Percentiles rank a stretch among this genome's conserved stretches.
phyloP scores from a whole-genome alignment of 2,113 vertebrate genomes.

The Channa argus region DNA sequence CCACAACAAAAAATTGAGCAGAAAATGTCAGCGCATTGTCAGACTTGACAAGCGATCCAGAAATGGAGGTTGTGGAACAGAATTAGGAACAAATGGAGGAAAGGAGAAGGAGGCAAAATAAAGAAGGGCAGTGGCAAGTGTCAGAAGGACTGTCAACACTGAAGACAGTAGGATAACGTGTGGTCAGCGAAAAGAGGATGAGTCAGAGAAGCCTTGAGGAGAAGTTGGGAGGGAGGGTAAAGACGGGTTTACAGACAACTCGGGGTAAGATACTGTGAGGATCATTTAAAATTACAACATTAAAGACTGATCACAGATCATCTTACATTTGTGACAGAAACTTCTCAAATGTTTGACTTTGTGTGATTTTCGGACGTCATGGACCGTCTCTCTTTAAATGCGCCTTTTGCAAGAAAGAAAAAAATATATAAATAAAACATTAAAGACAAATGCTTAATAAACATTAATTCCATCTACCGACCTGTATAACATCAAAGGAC shows the following conservation, averaged over 20 bases:
- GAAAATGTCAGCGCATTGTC: not conserved
- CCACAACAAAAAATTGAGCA: not conserved
- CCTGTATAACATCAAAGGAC: not conserved
- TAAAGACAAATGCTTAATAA: not conserved
- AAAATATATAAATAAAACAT: not conserved
- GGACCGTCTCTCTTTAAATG: too few species aligned
- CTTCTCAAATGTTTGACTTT: not conserved
- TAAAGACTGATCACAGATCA: not conserved
- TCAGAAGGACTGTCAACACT: constrained; percentile 28
- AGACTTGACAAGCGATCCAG: constrained; percentile 14
- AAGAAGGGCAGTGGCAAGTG: constrained; percentile 5
- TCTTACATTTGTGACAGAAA: not conserved
- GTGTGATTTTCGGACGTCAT: too few species aligned
- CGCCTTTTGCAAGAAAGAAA: too few species aligned
- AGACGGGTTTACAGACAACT: not conserved
- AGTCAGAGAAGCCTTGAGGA: constrained; percentile 41
- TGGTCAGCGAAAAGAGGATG: constrained; percentile 48
- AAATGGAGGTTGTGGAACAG: not conserved
- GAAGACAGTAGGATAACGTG: constrained; percentile 35
- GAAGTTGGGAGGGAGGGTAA: not conserved
- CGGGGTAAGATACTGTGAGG: not conserved
- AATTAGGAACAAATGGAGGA: not conserved
- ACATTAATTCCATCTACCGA: constrained; percentile 8
- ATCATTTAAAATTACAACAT: not conserved
- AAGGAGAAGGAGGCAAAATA: constrained; percentile 7